Percentiles rank a stretch among this genome's conserved stretches.
Evolutionary conservation across 92 coral and sea anemone species (phyloP).

Genomic region (Diadumene lineata): DNA sequence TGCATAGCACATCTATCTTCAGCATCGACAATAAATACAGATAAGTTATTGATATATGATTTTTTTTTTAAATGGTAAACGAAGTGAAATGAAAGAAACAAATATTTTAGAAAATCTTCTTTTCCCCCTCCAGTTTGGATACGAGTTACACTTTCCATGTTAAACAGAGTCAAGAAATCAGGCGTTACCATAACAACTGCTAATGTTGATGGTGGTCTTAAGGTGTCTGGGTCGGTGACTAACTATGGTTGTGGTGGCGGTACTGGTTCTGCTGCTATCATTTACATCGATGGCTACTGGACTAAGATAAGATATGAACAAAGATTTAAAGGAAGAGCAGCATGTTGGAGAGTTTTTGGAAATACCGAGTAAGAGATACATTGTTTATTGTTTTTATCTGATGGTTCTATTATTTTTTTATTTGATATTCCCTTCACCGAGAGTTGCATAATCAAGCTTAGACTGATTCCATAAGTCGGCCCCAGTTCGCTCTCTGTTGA

Average conservation of each 20-base stretch:
- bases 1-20: too few relatives aligned
- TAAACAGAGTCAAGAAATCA: constrained; percentile 15
- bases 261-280: constrained; percentile 32
- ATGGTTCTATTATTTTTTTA: neutral
- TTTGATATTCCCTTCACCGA: neutral
- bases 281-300: constrained; percentile 62
- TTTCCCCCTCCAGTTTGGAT: constrained; percentile 40
- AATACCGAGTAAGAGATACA: constrained; percentile 29
- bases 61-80: too few relatives aligned
- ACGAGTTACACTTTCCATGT: constrained; percentile 33
- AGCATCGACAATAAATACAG: too few relatives aligned
- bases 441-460: neutral
- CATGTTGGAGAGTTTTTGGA: constrained; percentile 68
- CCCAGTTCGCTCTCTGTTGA: too few relatives aligned
- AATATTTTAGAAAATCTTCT: too few relatives aligned
- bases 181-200: constrained; percentile 49
- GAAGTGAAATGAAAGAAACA: neutral
- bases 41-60: too few relatives aligned
- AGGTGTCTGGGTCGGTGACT: constrained; percentile 42
- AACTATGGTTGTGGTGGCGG: constrained; percentile 38
- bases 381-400: neutral
- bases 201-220: constrained; percentile 36
- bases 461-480: too few relatives aligned
- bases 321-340: constrained; percentile 35
- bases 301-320: constrained; percentile 55